A percentile compares a stretch with the other conserved stretches of the same genome.
phyloP scores from a whole-genome alignment of 2,888 invertebrate genomes.

The Acleris sparsana region DNA sequence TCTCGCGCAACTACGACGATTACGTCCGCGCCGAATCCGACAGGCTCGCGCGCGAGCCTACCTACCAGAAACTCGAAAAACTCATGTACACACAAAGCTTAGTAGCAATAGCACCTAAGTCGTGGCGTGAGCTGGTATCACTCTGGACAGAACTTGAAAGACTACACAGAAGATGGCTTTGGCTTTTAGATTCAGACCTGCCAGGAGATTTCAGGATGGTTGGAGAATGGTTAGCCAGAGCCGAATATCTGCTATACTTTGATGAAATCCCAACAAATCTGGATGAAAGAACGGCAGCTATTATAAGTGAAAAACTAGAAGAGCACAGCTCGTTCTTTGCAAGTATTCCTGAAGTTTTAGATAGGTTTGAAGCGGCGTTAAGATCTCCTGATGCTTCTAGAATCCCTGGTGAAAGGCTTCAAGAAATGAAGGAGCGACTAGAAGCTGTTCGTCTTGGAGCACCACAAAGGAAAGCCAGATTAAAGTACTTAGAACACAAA shows the following conservation, averaged over 20 bases:
- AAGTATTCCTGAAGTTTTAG: slow-evolving; percentile 89
- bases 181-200: slow-evolving; percentile 92
- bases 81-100: slow-evolving; percentile 92
- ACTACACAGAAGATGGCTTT: slow-evolving; percentile 93
- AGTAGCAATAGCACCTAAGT: slow-evolving; percentile 91
- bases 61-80: slow-evolving; percentile 90
- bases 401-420: slow-evolving; percentile 91
- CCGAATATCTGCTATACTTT: slow-evolving; percentile 91
- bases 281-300: slow-evolving; percentile 94
- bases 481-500: slow-evolving; percentile 96
- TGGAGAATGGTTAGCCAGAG: slow-evolving; percentile 95
- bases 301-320: slow-evolving; percentile 93
- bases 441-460: slow-evolving; percentile 89
- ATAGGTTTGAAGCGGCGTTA: slow-evolving; percentile 90
- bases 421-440: slow-evolving; percentile 91
- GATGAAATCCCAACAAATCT: slow-evolving; percentile 92
- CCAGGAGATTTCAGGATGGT: slow-evolving; percentile 93
- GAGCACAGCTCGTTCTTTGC: slow-evolving; percentile 96
- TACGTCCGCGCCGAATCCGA: slow-evolving; percentile 91
- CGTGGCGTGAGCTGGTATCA: slow-evolving; percentile 92
- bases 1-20: slow-evolving; percentile 91
- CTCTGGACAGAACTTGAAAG: slow-evolving; percentile 92
- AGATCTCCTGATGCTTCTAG: slow-evolving; percentile 86
- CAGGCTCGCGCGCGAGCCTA: slow-evolving; percentile 87
- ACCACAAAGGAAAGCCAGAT: slow-evolving; percentile 90